Base-by-base conservation (phyloP, 2,888 invertebrate genomes). In the Drosophila paranaensis region DNA sequence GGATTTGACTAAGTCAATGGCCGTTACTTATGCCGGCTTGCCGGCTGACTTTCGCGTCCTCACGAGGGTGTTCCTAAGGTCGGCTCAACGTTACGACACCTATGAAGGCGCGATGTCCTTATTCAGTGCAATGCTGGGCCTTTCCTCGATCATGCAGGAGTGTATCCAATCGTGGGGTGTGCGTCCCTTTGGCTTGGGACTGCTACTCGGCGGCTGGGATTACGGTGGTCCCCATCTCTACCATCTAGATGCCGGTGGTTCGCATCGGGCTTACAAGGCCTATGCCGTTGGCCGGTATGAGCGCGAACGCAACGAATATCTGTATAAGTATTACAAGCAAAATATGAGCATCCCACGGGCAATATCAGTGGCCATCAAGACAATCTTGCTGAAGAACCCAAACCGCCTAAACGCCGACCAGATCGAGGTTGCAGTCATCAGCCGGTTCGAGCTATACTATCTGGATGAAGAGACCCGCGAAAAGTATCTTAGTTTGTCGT, bases 31-130 rank as follows among this genome's bases (percentile, higher is more conserved):
- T 16, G 2, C 60, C 6, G 60, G 60, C 0, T 5, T 61, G n/a
- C 5, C 11, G 6, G 13, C 60, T 5, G 62, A 62, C 1, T 62
- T 56, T 25, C 62, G 62, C 2, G 6, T 56, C 1, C 10, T 62
- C 6, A 0, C 56, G 0, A 43, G n/a, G 16, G 0, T 11, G 13
- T 13, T 10, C 0, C 4, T 6, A 5, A 48, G 35, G 40, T 0
- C 3, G 40, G 0, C 9, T 1, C 0, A 1, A 3, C 0, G 8
- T 0, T 10, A 2, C 11, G 0, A 0, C 0, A 37, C 0, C 6
- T n/a, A 30, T 4, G 13, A 6, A 0, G 0, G 2, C 2, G 0
- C 4, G 11, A 6, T 35, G 3, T 3, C 4, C 0, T 0, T 11
- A 5, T 0, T 1, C 0, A 2, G 0, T 11, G 0, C 33, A 2